Percentiles rank a stretch among this genome's conserved stretches.
These are phyloP conservation scores for Heliconius cydno DNA, from an alignment of 2,888 invertebrate genomes.

Conservation along the genomic window DNA sequence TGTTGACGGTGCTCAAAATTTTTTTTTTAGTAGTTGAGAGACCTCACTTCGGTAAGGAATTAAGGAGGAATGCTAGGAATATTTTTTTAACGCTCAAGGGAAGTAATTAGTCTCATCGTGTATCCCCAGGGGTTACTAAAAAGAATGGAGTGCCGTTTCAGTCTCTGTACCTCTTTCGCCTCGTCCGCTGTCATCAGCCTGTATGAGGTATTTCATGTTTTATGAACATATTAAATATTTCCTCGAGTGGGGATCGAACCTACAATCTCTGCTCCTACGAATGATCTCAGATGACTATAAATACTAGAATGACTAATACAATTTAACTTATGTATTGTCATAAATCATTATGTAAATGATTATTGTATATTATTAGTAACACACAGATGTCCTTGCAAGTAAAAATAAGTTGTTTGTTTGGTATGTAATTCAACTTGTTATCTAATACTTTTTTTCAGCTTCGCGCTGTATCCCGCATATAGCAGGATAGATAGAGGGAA, in stretches of 20 bases:
- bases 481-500: neutral
- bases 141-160: too few species aligned
- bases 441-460: neutral
- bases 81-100: conserved; percentile 12
- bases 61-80: conserved; percentile 26
- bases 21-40: conserved; percentile 56
- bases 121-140: too few species aligned
- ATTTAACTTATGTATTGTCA: neutral
- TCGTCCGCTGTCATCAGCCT: too few species aligned
- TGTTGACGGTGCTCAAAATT: neutral
- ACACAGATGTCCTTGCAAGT: neutral
- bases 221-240: too few species aligned
- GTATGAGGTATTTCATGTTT: too few species aligned
- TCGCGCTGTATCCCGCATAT: neutral
- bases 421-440: neutral
- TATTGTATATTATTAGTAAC: neutral
- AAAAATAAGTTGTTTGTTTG: neutral
- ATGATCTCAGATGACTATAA: neutral
- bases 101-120: neutral
- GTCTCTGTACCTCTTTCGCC: too few species aligned
- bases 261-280: too few species aligned
- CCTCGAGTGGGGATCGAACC: too few species aligned
- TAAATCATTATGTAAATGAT: neutral
- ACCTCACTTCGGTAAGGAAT: conserved; percentile 43
- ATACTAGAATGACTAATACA: neutral